These are phyloP conservation scores for Trichonephila clavata DNA, from an alignment of 1,140 invertebrate genomes.

Conservation along the genomic window DNA sequence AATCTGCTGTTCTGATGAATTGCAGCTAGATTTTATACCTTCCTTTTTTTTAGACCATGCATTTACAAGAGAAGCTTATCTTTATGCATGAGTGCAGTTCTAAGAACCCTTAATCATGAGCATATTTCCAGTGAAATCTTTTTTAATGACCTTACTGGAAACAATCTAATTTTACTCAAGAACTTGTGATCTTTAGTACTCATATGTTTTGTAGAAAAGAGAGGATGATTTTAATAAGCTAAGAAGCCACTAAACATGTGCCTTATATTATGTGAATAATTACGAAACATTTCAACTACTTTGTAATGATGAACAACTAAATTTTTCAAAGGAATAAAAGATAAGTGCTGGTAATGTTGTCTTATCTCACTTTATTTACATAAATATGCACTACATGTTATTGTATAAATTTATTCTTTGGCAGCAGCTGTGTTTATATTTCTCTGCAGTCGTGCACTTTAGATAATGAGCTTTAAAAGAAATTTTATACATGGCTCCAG, in stretches of 20 bases:
- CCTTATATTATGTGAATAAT: conserved; percentile 69
- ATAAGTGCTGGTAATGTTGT: conserved; percentile 64
- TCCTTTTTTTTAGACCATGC: conserved; percentile 40
- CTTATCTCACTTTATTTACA: not conserved
- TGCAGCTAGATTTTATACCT: conserved; percentile 58
- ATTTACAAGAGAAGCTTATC: conserved; percentile 19
- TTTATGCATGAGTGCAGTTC: conserved; percentile 21
- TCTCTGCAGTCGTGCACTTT: too few relatives aligned
- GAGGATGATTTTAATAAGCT: conserved; percentile 67
- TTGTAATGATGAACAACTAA: conserved; percentile 69
- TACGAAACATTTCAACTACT: conserved; percentile 61
- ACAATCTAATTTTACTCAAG: conserved; percentile 67
- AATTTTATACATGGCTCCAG: too few relatives aligned
- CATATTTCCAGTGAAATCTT: not conserved
- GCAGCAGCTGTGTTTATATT: too few relatives aligned
- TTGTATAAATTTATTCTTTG: too few relatives aligned
- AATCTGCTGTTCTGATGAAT: conserved; percentile 40
- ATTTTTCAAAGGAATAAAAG: conserved; percentile 74
- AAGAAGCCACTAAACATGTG: conserved; percentile 76
- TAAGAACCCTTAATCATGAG: conserved; percentile 6
- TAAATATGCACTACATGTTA: too few relatives aligned
- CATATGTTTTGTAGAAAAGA: conserved; percentile 14
- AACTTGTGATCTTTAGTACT: conserved; percentile 44
- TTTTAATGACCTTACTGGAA: not conserved
- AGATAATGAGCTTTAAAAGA: too few relatives aligned